Conservation (phyloP, 2,797 vertebrate genomes). For the Heteromormyrus szaboi region DNA sequence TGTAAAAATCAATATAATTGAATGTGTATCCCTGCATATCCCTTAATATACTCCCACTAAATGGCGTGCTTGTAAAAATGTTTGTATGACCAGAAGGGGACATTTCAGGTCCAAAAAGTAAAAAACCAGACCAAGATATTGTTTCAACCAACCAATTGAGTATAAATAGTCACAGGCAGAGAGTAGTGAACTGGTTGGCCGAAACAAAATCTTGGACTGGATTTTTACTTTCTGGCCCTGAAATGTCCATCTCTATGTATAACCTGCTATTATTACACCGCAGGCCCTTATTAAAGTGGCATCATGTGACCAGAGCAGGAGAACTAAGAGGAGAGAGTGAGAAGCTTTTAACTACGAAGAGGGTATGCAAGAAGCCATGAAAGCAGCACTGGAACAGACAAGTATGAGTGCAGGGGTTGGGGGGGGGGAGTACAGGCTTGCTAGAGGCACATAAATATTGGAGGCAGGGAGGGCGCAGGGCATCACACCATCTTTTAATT, state of each 20-base stretch:
- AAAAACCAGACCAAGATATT: not conserved
- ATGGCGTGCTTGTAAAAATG: not conserved
- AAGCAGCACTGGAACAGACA: not conserved
- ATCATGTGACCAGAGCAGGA: not conserved
- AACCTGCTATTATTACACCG: not conserved
- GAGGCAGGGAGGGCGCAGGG: not conserved
- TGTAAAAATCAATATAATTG: not conserved
- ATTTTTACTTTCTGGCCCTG: not conserved
- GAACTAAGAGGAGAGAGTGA: not conserved
- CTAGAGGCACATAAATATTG: not conserved
- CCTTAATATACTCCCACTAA: not conserved
- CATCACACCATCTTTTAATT: slow-evolving; percentile 13
- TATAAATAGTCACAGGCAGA: not conserved
- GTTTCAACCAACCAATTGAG: not conserved
- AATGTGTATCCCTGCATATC: not conserved
- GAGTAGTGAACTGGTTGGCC: not conserved
- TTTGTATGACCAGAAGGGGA: not conserved
- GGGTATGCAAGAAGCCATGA: not conserved
- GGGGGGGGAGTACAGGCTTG: not conserved
- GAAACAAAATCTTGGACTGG: not conserved
- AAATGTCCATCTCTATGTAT: not conserved
- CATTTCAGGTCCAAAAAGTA: not conserved
- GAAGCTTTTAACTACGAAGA: not conserved
- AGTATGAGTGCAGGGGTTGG: not conserved
- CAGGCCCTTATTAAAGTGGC: not conserved